Base-by-base conservation (phyloP, 2,888 invertebrate species). In the Dolichomitus sp. region DNA sequence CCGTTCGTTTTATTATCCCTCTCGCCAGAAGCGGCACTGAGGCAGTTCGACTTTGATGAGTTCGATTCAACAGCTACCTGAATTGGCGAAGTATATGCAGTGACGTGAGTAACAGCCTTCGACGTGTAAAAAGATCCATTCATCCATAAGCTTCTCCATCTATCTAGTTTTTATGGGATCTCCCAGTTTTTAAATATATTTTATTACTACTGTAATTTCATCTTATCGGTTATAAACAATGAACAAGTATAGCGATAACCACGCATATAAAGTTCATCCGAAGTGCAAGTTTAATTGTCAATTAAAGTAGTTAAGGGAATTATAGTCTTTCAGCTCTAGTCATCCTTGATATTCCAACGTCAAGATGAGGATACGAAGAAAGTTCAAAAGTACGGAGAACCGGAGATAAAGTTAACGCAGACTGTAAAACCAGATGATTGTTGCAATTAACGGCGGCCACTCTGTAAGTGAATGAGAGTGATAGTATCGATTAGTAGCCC, bases 401-500 rank as follows among this genome's bases (percentile, higher is more conserved):
- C 48, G 40, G 48, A 57, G 69, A 78, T 69, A 74, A 76, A 78
- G 74, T 74, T 82, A 74, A 82, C 63, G 69, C 45, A 57, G 74
- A 74, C 69, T 73, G 69, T 82, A 54, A 78, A 78, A 65, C 48
- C 50, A 37, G 69, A 50, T 78, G 69, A 74, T 78, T 69, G 78
- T 59, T 61, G 69, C 69, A 69, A 78, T 78, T 82, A 82, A 78
- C 78, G 81, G 27, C 73, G 48, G 52, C 7, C 45, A 33, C 48
- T 23, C 2, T 6, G 77, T 17, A 57, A 37, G 37, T 52, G 57
- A 45, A 54, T 14, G 52, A 75, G 17, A 12, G 61, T 63, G 77
- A 77, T 73, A 69, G 23, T 78, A 82, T 82, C 78, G 78, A 82
- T 82, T 78, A 82, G 78, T 70, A 69, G 78, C 61, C 4, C 37